Evolutionary conservation across 2,888 invertebrate species (phyloP).

Genomic region (Catotricha subobsoleta): DNA sequence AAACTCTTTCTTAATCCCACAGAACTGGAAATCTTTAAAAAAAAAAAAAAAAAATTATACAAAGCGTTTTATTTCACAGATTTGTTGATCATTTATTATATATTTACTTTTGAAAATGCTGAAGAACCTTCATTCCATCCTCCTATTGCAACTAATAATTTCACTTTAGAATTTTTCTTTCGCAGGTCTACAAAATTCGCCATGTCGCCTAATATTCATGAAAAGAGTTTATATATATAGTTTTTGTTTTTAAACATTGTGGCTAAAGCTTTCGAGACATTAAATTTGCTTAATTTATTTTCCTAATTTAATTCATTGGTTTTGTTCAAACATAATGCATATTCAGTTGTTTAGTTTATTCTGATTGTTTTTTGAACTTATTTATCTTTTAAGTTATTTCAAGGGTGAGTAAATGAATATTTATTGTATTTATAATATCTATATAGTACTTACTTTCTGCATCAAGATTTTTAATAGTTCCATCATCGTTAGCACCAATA

Average conservation of each 20-base stretch:
- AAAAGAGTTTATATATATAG: too few relatives aligned
- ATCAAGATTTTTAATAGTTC: too few relatives aligned
- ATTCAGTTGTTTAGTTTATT: too few relatives aligned
- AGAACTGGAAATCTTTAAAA: background rate
- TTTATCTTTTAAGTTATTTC: too few relatives aligned
- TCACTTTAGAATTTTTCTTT: slow-evolving; percentile 25
- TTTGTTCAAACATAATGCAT: background rate
- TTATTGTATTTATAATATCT: too few relatives aligned
- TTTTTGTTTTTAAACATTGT: too few relatives aligned
- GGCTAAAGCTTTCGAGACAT: background rate
- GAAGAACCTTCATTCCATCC: slow-evolving; percentile 39
- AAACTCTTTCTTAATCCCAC: slow-evolving; percentile 26
- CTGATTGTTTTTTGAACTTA: too few relatives aligned
- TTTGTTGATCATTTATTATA: background rate
- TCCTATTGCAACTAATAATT: slow-evolving; percentile 34
- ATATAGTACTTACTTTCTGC: too few relatives aligned
- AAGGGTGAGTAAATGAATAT: too few relatives aligned
- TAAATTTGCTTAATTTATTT: background rate
- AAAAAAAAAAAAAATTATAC: background rate
- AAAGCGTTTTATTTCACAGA: too few relatives aligned
- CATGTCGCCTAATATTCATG: background rate
- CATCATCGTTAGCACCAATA: too few relatives aligned
- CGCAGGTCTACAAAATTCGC: slow-evolving; percentile 27
- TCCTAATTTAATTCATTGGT: background rate
- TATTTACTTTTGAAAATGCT: slow-evolving; percentile 25